phyloP scores from a whole-genome alignment of 2,888 invertebrate species.

The Spilarctia lutea region DNA sequence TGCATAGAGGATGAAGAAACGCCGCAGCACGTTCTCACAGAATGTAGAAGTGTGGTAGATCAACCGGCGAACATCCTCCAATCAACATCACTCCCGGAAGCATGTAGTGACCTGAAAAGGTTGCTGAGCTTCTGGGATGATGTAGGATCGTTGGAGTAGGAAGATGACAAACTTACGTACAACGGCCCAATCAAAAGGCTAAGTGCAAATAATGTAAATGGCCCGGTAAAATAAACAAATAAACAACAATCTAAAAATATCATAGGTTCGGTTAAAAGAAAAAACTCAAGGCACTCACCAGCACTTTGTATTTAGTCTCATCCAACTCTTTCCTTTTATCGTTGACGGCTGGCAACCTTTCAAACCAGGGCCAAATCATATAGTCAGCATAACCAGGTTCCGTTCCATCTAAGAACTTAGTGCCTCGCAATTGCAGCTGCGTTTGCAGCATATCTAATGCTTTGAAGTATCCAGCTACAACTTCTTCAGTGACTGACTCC shows the following conservation, averaged over 20 bases:
- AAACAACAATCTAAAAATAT: background rate
- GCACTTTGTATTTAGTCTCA: conserved; percentile 79
- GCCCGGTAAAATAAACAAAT: too few relatives aligned
- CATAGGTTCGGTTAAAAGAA: background rate
- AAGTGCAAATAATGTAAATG: too few relatives aligned
- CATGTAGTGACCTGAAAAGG: too few relatives aligned
- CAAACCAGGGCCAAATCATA: conserved; percentile 96
- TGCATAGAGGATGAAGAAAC: too few relatives aligned
- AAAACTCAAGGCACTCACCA: conserved; percentile 61
- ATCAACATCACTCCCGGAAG: too few relatives aligned
- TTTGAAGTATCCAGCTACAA: conserved; percentile 58
- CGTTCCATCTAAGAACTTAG: conserved; percentile 87
- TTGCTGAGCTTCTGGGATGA: too few relatives aligned
- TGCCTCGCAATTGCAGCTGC: conserved; percentile 87
- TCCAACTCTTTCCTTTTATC: conserved; percentile 84
- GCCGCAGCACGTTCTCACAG: too few relatives aligned
- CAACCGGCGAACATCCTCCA: too few relatives aligned
- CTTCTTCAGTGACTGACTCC: conserved; percentile 63
- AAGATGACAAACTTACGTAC: too few relatives aligned
- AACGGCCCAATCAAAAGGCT: too few relatives aligned
- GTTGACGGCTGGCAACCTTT: conserved; percentile 84
- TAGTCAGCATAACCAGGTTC: conserved; percentile 92
- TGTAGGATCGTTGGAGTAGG: too few relatives aligned
- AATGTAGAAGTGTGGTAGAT: too few relatives aligned
- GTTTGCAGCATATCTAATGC: conserved; percentile 88